Conservation (phyloP, 2,113 vertebrate species). For the Cromileptes altivelis region DNA sequence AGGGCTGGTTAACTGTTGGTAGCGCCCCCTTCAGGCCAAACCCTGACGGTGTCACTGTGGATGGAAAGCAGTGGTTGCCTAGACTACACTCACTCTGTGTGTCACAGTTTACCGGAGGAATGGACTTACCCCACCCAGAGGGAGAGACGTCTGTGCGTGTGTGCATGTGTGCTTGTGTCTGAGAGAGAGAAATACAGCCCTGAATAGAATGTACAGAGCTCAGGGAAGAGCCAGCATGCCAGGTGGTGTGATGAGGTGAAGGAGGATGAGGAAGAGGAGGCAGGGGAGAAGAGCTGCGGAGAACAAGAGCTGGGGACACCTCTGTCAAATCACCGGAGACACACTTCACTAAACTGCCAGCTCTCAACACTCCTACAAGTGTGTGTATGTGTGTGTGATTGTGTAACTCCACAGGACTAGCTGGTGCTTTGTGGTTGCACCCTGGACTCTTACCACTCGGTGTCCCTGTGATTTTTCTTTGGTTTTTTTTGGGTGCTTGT, state of each 20-base stretch:
- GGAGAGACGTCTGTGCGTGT: slow-evolving; percentile 53
- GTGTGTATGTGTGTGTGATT: slow-evolving; percentile 45
- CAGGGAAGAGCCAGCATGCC: slow-evolving; percentile 79
- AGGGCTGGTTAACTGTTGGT: slow-evolving; percentile 81
- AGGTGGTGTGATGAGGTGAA: slow-evolving; percentile 52
- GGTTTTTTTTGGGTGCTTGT: slow-evolving; percentile 14
- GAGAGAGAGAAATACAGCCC: slow-evolving; percentile 62
- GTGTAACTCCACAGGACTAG: slow-evolving; percentile 67
- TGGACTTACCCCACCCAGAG: slow-evolving; percentile 70
- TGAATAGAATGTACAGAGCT: slow-evolving; percentile 79
- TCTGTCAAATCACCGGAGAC: slow-evolving; percentile 67
- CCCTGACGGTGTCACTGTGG: slow-evolving; percentile 70
- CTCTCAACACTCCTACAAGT: slow-evolving; percentile 71
- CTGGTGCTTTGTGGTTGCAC: slow-evolving; percentile 71
- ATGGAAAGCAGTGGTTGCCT: slow-evolving; percentile 59
- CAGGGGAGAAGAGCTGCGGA: neutral
- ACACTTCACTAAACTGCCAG: slow-evolving; percentile 77
- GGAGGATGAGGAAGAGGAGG: slow-evolving; percentile 11
- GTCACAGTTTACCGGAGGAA: slow-evolving; percentile 77
- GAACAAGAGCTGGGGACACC: slow-evolving; percentile 58
- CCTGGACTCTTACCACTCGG: slow-evolving; percentile 69
- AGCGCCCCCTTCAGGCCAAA: slow-evolving; percentile 71
- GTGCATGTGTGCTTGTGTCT: slow-evolving; percentile 61
- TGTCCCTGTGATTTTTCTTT: slow-evolving; percentile 56
- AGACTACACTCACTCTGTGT: slow-evolving; percentile 74